Evolutionary conservation across 2,113 vertebrate species (phyloP), one percentile per base, ranked within the genome.

Genomic region (Nyctibius bracteatus): DNA sequence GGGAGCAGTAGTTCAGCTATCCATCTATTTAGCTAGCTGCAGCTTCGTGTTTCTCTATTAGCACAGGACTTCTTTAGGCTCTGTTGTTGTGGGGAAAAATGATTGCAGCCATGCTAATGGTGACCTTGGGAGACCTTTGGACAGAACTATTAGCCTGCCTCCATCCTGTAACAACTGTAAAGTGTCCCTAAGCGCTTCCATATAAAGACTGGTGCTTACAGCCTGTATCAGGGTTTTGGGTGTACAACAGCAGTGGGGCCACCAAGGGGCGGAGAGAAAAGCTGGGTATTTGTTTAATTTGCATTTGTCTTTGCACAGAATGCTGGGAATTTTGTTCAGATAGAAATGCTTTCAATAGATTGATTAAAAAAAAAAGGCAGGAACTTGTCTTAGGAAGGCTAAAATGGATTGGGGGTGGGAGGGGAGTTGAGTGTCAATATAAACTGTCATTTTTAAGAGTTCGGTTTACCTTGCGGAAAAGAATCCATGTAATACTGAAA

Each of bases 21-120:
- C 33, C n/a, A 11, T 30, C 14, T 4, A 0, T 23, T 46, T 1
- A 49, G 22, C 37, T 49, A 23, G 39, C 24, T 5, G 41, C 27
- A 80, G 62, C 19, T 22, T 35, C 4, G 4, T 9, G 18, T 43
- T 70, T 41, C 52, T 55, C 17, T 37, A 0, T 37, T 27, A 25
- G 47, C 22, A n/a, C 30, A 49, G 72, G 22, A 28, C 44, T 31
- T 13, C 35, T 23, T 30, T 8, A 35, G 24, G 31, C 49, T 55
- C 18, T 49, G 11, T 9, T 57, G 16, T 18, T 46, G 35, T 3
- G 1, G 7, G 33, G 41, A 8, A 27, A 39, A 41, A 14, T 8
- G 5, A 17, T 44, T 23, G 23, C 18, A 41, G 86, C 25, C 43
- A 14, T 17, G 54, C 22, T 24, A 8, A 6, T 20, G 19, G 9